Evolutionary conservation across 1,140 invertebrate species (phyloP), one percentile per base, ranked within the genome.

Genomic region (Diorhabda sublineata): DNA sequence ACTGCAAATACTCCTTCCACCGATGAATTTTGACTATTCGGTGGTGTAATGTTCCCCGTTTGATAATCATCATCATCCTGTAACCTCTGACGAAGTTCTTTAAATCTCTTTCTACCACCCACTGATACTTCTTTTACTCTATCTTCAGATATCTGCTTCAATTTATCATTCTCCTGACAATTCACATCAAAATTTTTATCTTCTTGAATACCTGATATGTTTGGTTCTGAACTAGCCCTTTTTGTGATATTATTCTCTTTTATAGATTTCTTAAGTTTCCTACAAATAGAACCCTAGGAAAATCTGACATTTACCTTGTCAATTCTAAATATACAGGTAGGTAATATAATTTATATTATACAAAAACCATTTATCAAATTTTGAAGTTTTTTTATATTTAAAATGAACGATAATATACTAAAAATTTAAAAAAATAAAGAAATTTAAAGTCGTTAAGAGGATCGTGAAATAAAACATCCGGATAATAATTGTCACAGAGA

Each of bases 1-100:
- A 73, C 74, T 8, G 85, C 82, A 74, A 83, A 88, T 3, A 88
- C 82, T 9, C 86, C 87, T 72, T 89, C 88, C 64, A 87, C 83
- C 26, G 90, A 90, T 11, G 90, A 91, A 41, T 91, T 88, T 79
- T 92, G 90, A 81, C 91, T 92, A 77, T 93, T 91, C 6, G 91
- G 89, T 61, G 90, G 90, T 43, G 90, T 90, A 74, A 85, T 86
- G 74, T 89, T 77, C 58, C 67, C 52, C 70, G 44, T 42, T 58
- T 7, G 26, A 47, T 82, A 83, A 73, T 86, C 86, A 77, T 94
- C 91, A 70, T 92, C 91, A 6, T 89, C 92, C 83, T 94, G 90
- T 87, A 94, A 92, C 74, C 88, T 89, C 77, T 92, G 89, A 11
- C 94, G 84, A 58, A 96, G 82, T 82, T 95, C 92, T 76, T 73